These are phyloP conservation scores for Scomberomorus guttatus DNA, from an alignment of 2,797 vertebrate species.

Conservation along the genomic window DNA sequence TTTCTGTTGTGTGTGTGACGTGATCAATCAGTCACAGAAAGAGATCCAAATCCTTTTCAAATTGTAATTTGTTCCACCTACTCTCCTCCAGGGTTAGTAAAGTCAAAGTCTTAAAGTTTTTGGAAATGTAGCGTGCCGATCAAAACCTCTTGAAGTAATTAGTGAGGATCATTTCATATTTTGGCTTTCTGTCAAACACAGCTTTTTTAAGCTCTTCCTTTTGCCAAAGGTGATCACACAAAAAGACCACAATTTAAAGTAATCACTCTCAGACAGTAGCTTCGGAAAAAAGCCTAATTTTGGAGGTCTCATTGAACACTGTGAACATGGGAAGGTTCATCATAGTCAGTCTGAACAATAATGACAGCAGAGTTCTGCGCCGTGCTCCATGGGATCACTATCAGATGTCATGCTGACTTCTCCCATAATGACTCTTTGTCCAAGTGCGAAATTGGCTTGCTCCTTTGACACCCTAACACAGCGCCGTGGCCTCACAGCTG, in stretches of 20 bases:
- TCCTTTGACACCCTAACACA: conserved; percentile 60
- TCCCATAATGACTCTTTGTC: conserved; percentile 64
- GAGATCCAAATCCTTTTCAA: conserved; percentile 23
- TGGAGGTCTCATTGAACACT: conserved; percentile 45
- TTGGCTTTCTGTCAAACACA: not conserved
- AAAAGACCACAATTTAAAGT: conserved; percentile 38
- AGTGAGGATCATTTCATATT: not conserved
- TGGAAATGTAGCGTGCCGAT: not conserved
- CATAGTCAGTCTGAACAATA: conserved; percentile 42
- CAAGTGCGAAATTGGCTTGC: conserved; percentile 59
- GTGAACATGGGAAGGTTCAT: conserved; percentile 16
- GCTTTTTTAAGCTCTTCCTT: not conserved
- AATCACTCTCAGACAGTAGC: conserved; percentile 20
- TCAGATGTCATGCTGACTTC: conserved; percentile 62
- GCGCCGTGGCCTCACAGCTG: conserved; percentile 33
- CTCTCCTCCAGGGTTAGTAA: conserved; percentile 6
- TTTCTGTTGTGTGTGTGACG: not conserved
- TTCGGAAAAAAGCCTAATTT: conserved; percentile 14
- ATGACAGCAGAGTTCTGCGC: conserved; percentile 31
- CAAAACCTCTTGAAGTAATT: not conserved
- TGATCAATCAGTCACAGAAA: conserved; percentile 40
- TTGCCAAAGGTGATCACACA: conserved; percentile 11
- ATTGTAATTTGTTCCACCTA: conserved; percentile 24
- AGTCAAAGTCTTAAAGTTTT: not conserved
- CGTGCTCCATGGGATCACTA: conserved; percentile 41